Evolutionary conservation across 2,888 invertebrate genomes (phyloP).

Genomic region (Agonopterix subpropinquella): DNA sequence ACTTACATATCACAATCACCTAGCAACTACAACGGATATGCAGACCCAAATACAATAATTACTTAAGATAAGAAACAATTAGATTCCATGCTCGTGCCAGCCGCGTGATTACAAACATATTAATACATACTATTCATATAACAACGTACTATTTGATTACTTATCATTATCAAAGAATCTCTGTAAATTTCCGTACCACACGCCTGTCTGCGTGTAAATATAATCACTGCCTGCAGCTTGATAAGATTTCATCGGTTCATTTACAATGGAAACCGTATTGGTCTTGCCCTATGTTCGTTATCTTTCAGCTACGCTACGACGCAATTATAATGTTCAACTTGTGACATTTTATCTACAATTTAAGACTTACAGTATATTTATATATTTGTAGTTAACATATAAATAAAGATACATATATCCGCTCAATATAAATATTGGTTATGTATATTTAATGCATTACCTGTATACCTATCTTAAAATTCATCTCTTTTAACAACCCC

Average conservation of each 20-base stretch:
- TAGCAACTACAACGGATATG: too few relatives aligned
- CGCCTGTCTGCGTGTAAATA: background rate
- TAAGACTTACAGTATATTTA: background rate
- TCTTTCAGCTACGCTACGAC: background rate
- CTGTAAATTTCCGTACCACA: conserved; percentile 15
- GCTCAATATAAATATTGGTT: too few relatives aligned
- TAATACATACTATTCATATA: background rate
- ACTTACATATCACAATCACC: too few relatives aligned
- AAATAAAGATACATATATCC: too few relatives aligned
- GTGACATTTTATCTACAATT: background rate
- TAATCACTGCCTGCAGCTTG: conserved; percentile 3
- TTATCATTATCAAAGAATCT: conserved; percentile 12
- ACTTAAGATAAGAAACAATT: too few relatives aligned
- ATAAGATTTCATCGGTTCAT: conserved; percentile 5
- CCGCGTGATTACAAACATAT: background rate
- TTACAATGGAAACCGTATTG: background rate
- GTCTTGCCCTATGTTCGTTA: background rate
- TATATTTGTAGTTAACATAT: too few relatives aligned
- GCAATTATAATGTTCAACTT: background rate
- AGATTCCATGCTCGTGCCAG: background rate
- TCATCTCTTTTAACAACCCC: too few relatives aligned
- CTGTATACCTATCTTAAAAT: too few relatives aligned
- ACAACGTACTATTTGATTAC: conserved; percentile 15
- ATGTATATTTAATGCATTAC: too few relatives aligned
- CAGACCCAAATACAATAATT: too few relatives aligned